These are phyloP conservation scores for Drosophila burlai DNA, from an alignment of 1,140 invertebrate species.

Conservation along the genomic window DNA sequence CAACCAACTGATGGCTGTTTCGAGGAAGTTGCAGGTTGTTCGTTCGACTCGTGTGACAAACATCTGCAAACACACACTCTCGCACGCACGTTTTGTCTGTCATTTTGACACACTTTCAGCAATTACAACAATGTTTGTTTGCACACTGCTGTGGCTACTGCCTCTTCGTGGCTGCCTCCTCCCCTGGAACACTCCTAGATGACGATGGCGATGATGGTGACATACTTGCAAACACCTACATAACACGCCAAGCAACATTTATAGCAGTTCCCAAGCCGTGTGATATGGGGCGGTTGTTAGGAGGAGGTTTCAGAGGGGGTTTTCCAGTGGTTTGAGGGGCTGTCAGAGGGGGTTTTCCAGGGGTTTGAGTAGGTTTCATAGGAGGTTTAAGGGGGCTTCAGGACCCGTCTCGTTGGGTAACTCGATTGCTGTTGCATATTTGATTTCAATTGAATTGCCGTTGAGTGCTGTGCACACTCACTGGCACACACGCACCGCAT, in stretches of 20 bases:
- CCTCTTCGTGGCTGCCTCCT: neutral
- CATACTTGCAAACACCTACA: constrained; percentile 65
- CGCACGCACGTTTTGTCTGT: constrained; percentile 31
- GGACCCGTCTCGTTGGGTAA: constrained; percentile 63
- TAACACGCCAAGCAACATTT: constrained; percentile 68
- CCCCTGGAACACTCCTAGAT: neutral
- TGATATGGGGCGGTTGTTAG: constrained; percentile 15
- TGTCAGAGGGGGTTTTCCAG: no score
- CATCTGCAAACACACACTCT: constrained; percentile 20
- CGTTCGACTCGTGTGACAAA: constrained; percentile 15
- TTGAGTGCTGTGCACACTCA: constrained; percentile 70
- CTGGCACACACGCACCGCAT: constrained; percentile 27
- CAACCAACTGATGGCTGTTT: constrained; percentile 11
- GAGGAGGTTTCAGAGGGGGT: neutral
- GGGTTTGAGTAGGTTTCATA: neutral
- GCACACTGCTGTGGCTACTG: constrained; percentile 58
- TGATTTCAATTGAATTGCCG: constrained; percentile 82
- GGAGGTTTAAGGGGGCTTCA: neutral
- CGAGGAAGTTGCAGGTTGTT: constrained; percentile 39
- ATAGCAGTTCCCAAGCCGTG: constrained; percentile 49
- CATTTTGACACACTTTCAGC: constrained; percentile 76
- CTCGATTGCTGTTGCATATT: constrained; percentile 82
- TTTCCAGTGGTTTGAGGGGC: neutral
- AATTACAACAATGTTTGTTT: constrained; percentile 79
- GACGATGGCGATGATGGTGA: constrained; percentile 53